phyloP scores from a whole-genome alignment of 2,113 vertebrate species.

The Tyto alba region DNA sequence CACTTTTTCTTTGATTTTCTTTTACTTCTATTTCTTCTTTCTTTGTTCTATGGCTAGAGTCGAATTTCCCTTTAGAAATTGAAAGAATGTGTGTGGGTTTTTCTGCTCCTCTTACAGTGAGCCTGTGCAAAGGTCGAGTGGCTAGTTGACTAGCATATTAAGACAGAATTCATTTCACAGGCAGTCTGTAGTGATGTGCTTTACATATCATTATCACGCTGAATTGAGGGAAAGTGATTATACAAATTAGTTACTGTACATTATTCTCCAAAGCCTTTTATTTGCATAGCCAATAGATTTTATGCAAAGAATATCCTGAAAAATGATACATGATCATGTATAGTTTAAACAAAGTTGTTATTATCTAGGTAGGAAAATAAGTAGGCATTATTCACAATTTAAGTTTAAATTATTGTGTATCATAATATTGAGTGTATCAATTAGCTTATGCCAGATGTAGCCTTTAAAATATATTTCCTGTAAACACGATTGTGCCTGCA shows the following conservation, averaged over 20 bases:
- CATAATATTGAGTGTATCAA: neutral
- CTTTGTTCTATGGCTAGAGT: constrained; percentile 85
- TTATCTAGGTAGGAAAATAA: neutral
- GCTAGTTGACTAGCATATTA: constrained; percentile 67
- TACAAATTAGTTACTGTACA: constrained; percentile 65
- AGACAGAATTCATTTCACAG: constrained; percentile 65
- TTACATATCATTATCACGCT: constrained; percentile 2
- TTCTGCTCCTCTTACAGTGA: constrained; percentile 62
- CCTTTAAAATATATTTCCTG: constrained; percentile 20
- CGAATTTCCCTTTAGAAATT: constrained; percentile 86
- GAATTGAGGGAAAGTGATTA: constrained; percentile 45
- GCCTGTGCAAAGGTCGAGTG: constrained; percentile 64
- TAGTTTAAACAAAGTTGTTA: constrained; percentile 35
- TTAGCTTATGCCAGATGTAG: neutral
- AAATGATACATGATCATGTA: constrained; percentile 9
- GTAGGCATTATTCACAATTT: neutral
- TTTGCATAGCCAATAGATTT: constrained; percentile 50
- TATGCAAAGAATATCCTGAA: constrained; percentile 54
- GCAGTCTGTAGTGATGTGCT: constrained; percentile 45
- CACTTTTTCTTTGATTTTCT: constrained; percentile 88
- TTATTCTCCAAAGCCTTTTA: constrained; percentile 49
- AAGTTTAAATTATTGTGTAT: neutral
- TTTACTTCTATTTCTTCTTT: constrained; percentile 81
- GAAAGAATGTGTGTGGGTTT: constrained; percentile 78
- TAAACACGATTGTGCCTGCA: constrained; percentile 13